A percentile compares a stretch with the other conserved stretches of the same genome.
These are phyloP conservation scores for Mormyrus iriodes DNA, from an alignment of 2,113 vertebrate genomes.

Conservation along the genomic window DNA sequence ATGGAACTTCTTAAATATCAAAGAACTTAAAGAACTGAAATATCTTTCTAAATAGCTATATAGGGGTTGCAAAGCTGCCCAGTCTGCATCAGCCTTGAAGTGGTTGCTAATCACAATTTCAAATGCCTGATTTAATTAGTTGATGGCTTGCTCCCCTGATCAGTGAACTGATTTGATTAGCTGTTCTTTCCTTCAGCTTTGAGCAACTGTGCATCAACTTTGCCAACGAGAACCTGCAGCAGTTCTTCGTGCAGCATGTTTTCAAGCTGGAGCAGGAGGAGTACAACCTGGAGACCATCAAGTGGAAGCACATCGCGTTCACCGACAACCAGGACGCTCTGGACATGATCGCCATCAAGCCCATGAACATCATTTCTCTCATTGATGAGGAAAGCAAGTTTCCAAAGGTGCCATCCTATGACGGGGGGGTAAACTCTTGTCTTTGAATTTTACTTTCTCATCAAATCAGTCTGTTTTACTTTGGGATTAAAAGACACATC, in stretches of 20 bases:
- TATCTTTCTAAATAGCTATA: neutral
- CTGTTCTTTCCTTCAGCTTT: slow-evolving; percentile 61
- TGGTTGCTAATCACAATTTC: neutral
- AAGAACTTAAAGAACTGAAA: neutral
- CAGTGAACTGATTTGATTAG: neutral
- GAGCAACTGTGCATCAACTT: slow-evolving; percentile 99
- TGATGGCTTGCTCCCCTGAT: neutral
- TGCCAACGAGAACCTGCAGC: slow-evolving; percentile 97
- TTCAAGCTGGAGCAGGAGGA: slow-evolving; percentile 98
- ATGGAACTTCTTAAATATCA: neutral
- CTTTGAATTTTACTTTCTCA: neutral
- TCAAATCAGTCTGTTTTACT: neutral
- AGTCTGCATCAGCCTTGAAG: neutral
- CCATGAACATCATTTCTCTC: slow-evolving; percentile 98
- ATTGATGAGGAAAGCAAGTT: slow-evolving; percentile 98
- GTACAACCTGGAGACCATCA: slow-evolving; percentile 94
- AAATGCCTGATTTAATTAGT: neutral
- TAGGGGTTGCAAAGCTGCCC: neutral
- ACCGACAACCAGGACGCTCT: slow-evolving; percentile 96
- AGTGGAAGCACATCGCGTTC: slow-evolving; percentile 98
- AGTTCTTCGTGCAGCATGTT: slow-evolving; percentile 94
- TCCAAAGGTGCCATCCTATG: slow-evolving; percentile 72
- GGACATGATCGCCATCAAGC: slow-evolving; percentile 97
- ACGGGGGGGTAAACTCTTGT: neutral
- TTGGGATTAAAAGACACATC: neutral